A percentile compares a stretch with the other conserved stretches of the same genome.
Evolutionary conservation across 2,113 vertebrate genomes (phyloP).

Genomic region (Rissa tridactyla): DNA sequence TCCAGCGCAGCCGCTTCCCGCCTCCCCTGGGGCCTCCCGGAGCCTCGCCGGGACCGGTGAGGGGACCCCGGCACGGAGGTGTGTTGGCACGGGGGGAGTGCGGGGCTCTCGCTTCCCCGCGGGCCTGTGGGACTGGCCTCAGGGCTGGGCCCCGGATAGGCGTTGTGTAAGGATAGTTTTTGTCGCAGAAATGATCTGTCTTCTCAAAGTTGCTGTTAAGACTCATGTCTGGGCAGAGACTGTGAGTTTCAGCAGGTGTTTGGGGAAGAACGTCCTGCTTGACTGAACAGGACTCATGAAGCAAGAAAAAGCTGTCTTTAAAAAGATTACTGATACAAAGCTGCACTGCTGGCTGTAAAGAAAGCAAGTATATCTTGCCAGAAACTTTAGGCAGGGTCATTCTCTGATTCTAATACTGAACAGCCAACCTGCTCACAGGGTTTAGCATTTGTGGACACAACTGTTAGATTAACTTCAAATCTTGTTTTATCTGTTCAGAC

Average conservation of each 20-base stretch:
- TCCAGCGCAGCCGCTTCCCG: accelerated
- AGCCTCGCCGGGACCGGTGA: neutral
- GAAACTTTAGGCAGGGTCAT: neutral
- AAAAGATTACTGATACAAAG: neutral
- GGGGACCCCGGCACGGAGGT: accelerated
- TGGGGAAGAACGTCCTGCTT: neutral
- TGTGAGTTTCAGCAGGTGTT: neutral
- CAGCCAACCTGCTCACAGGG: neutral
- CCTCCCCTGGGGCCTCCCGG: accelerated
- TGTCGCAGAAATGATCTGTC: neutral
- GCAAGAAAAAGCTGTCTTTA: neutral
- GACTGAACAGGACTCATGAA: neutral
- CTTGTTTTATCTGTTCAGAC: neutral
- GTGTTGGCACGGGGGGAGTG: accelerated
- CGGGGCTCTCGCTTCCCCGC: neutral
- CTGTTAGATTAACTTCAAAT: neutral
- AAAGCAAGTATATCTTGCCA: neutral
- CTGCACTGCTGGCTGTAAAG: neutral
- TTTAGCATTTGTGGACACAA: neutral
- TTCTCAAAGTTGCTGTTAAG: neutral
- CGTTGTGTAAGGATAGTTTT: neutral
- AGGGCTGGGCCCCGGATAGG: no score
- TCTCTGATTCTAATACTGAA: neutral
- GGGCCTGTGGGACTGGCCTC: no score
- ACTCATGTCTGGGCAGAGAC: neutral